Evolutionary conservation across 2,113 vertebrate genomes (phyloP), one percentile per base, ranked within the genome.

Genomic region (Tringa solitaria): DNA sequence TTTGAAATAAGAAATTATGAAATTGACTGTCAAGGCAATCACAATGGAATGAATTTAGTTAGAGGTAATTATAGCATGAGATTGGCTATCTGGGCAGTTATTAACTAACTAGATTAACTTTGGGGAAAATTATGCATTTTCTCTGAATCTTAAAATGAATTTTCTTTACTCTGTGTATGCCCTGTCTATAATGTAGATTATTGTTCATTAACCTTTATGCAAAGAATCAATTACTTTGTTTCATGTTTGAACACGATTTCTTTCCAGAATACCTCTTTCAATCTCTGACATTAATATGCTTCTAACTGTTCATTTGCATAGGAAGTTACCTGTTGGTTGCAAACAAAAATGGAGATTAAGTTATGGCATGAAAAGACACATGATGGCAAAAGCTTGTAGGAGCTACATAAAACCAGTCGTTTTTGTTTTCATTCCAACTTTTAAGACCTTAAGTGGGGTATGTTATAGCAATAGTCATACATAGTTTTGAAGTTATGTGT

Each of bases 11-110:
- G 60, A 89, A 82, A 70, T 87, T 68, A 69, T 68, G 39, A 72
- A 95, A 95, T 37, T 78, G 46, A 88, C 19, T 85, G 17, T 92
- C 59, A 88, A 68, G n/a, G 23, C 20, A 93, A 82, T 90, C 84
- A 77, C 51, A 27, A 46, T 50, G 23, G 57, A 93, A 92, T 64
- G 3, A 74, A 79, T 93, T 87, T 76, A 78, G 15, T 39, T 70
- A 51, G 48, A 90, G 14, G 13, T 87, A 93, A 90, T 96, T 90
- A 89, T 27, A 64, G 9, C 22, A 67, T n/a, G 23, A 88, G 57
- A 65, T 60, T 76, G 27, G 24, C 24, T 82, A 59, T 92, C 9
- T 12, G 79, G 60, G 22, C 37, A 93, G 45, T 83, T 86, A 88
- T 63, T 68, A 79, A 73, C 53, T 57, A 84, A 75, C 35, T 61